Conservation (phyloP, 1,140 invertebrate genomes). For the Capitella teleta region DNA sequence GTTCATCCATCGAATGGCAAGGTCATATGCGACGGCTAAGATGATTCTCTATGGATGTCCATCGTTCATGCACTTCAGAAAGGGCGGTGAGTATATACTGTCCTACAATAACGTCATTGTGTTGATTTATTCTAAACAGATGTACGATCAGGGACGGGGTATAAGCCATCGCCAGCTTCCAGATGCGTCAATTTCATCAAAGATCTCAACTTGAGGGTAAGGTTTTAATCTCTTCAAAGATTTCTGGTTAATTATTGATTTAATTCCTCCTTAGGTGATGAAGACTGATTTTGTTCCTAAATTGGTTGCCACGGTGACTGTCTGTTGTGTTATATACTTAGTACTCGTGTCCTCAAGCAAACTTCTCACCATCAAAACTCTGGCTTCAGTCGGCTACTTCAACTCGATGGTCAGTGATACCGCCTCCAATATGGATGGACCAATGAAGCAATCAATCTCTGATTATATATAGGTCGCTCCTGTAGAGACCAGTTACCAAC, state of each 20-base stretch:
- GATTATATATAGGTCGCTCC: conserved; percentile 8
- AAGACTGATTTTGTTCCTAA: conserved; percentile 14
- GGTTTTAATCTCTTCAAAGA: too few species aligned
- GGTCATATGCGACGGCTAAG: conserved; percentile 11
- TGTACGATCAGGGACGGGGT: not conserved
- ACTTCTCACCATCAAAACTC: conserved; percentile 10
- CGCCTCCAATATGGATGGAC: not conserved
- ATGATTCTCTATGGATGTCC: conserved; percentile 15
- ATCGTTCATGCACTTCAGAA: conserved; percentile 9
- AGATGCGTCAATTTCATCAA: conserved; percentile 7
- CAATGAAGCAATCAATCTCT: not conserved
- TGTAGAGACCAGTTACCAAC: conserved; percentile 11
- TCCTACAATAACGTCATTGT: too few species aligned
- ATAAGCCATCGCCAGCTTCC: not conserved
- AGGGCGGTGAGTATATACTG: not conserved
- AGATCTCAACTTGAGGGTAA: conserved; percentile 12
- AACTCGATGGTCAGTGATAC: conserved; percentile 7
- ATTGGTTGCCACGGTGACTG: conserved; percentile 10
- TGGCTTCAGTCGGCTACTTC: conserved; percentile 12
- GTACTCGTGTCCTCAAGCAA: conserved; percentile 3
- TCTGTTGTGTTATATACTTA: conserved; percentile 6
- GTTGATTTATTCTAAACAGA: not conserved
- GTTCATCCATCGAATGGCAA: conserved; percentile 12
- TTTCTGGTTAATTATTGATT: too few species aligned
- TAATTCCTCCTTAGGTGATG: conserved; percentile 9